Evolutionary conservation across 2,797 vertebrate genomes (phyloP).

Genomic region (Clarias laeviceps): DNA sequence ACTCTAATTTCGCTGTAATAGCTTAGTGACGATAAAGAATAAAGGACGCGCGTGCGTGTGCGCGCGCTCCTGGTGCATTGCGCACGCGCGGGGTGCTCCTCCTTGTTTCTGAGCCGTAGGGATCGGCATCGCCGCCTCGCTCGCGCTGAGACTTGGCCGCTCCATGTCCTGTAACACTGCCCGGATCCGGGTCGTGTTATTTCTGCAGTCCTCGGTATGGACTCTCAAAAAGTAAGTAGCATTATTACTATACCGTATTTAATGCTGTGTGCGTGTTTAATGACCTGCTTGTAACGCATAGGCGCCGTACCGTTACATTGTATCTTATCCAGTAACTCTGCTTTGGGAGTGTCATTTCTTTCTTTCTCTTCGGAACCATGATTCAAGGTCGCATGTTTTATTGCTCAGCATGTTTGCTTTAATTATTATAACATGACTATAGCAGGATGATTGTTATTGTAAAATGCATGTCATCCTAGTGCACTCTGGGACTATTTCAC

Average conservation of each 20-base stretch:
- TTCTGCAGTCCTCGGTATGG: constrained; percentile 54
- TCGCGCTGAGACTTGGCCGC: constrained; percentile 43
- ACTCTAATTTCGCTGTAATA: no score
- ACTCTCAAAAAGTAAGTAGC: constrained; percentile 64
- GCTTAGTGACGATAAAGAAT: no score
- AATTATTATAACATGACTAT: no score
- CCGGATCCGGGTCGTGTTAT: constrained; percentile 25
- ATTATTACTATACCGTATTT: neutral
- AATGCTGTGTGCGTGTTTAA: neutral
- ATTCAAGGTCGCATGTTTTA: neutral
- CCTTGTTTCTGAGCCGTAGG: constrained; percentile 36
- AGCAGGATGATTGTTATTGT: neutral
- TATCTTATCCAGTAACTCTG: neutral
- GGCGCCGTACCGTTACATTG: neutral
- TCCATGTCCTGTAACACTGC: constrained; percentile 47
- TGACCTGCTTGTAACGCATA: neutral
- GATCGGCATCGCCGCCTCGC: constrained; percentile 38
- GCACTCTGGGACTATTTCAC: no score
- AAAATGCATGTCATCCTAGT: constrained; percentile 3
- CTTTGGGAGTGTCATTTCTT: neutral
- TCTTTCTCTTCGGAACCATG: neutral
- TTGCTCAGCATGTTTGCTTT: neutral
- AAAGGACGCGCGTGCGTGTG: neutral
- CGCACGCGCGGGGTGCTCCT: constrained; percentile 56
- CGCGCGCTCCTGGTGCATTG: constrained; percentile 11